Base-by-base conservation (phyloP, 30 jellyfish, hydroid and myxozoan species). In the Mastigias papua region DNA sequence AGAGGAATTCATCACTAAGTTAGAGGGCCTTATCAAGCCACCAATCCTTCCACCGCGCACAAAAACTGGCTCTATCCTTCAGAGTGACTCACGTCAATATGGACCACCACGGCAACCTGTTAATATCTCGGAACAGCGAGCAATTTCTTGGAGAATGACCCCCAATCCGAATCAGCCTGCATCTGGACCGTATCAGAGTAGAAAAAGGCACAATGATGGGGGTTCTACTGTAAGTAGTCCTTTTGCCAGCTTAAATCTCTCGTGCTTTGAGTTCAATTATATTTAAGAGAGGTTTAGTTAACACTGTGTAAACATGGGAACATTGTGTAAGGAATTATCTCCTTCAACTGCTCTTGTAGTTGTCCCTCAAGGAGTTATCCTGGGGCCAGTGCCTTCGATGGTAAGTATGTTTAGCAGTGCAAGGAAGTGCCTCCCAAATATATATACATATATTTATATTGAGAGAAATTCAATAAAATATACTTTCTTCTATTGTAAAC, bases 11-110 rank as follows among this genome's bases (percentile, higher is more conserved):
- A 21, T 94, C 23, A 87, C 78, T 28, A 84, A 74, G 70, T 51
- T 94, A 15, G 97, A 84, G 71, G 77, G 63, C 20, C 70, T 94
- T 23, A 61, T 57, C 66, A 83, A 49, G 27, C 98, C 98, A 34
- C 98, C 98, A 22, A 34, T 50, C 64, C 88, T 78, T 1, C 96
- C 98, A 20, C 97, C 97, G 25, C 76, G 51, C 7, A 27, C 69
- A n/a, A 90, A 82, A 58, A 34, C 95, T 21, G 66, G 67, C 23
- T 23, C 97, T 7, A 8, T 34, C 2, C 32, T 77, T 27, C 29
- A 29, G 7, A 84, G 32, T 33, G 54, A 63, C 9, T 15, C 61
- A n/a, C 73, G 32, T 17, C 22, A 0, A 6, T 33, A 49, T 20
- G 77, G 57, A 32, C 80, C 54, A 19, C 37, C 65, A 2, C 30